These are phyloP conservation scores for Chionomys nivalis DNA, from an alignment of 2,113 vertebrate genomes.

Conservation along the genomic window DNA sequence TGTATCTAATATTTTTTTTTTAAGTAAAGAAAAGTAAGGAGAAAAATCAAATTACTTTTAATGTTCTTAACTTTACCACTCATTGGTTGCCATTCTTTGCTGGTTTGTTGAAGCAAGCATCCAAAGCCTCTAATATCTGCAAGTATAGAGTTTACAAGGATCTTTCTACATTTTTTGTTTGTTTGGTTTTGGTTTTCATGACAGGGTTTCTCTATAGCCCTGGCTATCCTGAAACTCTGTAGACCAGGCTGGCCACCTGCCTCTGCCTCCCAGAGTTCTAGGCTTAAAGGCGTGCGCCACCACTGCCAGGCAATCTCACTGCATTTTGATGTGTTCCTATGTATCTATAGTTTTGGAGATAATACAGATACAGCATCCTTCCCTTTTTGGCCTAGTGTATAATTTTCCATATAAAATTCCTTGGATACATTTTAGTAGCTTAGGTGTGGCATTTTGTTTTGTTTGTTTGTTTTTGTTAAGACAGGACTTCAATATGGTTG, in stretches of 20 bases:
- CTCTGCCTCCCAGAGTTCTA: not conserved
- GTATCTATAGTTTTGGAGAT: not conserved
- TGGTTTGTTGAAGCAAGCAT: not conserved
- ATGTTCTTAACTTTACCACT: not conserved
- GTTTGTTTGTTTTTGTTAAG: not conserved
- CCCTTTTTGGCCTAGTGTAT: conserved; percentile 1
- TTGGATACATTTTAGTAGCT: not conserved
- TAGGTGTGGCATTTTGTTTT: not conserved
- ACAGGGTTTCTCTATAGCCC: not conserved
- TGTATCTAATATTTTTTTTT: not conserved
- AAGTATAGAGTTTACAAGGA: not conserved
- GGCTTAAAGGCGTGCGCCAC: not conserved
- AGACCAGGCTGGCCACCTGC: not conserved
- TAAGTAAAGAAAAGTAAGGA: not conserved
- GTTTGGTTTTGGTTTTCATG: too few species aligned
- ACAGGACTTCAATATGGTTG: not conserved
- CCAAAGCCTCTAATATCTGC: not conserved
- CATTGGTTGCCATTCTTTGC: not conserved
- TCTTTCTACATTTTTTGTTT: not conserved
- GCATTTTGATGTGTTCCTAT: not conserved
- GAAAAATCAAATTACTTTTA: not conserved
- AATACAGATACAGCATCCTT: not conserved
- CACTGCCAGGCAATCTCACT: not conserved
- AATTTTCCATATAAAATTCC: not conserved
- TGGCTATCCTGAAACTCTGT: not conserved